Base-by-base conservation (phyloP, 2,797 vertebrate species). In the Salmo trutta region DNA sequence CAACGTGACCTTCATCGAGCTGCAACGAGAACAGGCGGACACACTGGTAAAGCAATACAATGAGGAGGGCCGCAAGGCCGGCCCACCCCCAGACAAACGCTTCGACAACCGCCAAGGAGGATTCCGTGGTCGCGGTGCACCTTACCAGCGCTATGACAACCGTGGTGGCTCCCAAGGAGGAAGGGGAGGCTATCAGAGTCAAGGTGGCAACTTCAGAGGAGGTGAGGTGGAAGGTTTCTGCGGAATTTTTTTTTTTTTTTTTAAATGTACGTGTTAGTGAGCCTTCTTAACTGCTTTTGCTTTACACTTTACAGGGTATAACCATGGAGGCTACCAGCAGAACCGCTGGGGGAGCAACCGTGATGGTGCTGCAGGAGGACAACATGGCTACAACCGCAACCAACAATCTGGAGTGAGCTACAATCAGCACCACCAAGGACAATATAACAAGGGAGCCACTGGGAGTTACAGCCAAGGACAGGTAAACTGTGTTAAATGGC, bases 51-150 rank as follows among this genome's bases (percentile, higher is more conserved):
- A 95, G 75, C 94, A 96, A 77, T 98, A 98, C 93, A 98, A 97
- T 1, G 96, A 97, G 52, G 97, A 98, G 54, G 97, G 97, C 33
- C 94, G 95, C 56, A 96, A 93, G 84, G 96, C 97, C 0, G 96
- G 93, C 0, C 97, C 96, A 0, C 97, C 97, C 0, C 96, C 97
- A 0, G 96, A 97, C 1, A 98, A 98, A 78, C 96, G 96, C 71
- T 97, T 96, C 1, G 96, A 98, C 88, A 96, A 92, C 91, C 91
- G 94, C 41, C 92, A 89, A 47, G 91, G 93, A 0, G 91, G 95
- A 0, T 95, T 94, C 88, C 93, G 96, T 0, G 95, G 95, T 51
- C 94, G 95, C 0, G 94, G 93, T 0, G 78, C 89, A 0, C 91
- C 91, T 82, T 97, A 93, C 88, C 96, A 96, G 88, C 95, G 94